Conservation (phyloP, 1,140 invertebrate species). For the Ostrea edulis region DNA sequence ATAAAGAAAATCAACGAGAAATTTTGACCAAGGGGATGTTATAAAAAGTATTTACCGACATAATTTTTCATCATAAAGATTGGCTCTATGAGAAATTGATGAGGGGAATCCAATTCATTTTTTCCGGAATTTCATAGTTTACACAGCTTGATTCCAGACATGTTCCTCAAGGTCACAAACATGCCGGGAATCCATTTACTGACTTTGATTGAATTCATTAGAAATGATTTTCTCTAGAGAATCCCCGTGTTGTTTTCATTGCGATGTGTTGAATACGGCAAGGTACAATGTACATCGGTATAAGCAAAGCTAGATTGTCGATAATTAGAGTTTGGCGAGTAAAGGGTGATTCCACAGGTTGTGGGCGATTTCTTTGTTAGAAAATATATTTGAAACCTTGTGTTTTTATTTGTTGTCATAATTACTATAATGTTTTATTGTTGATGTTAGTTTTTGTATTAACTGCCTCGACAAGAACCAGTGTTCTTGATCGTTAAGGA, state of each 20-base stretch:
- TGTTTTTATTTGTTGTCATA: no score
- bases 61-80: background rate
- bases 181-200: background rate
- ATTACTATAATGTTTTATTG: no score
- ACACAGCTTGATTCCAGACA: background rate
- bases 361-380: no score
- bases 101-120: background rate
- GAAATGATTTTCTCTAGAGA: background rate
- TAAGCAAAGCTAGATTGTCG: no score
- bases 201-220: conserved; percentile 3
- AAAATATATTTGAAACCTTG: no score
- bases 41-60: background rate
- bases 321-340: no score
- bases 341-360: no score
- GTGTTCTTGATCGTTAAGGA: no score
- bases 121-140: background rate
- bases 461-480: no score
- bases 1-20: background rate
- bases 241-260: background rate
- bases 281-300: background rate
- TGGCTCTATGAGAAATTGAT: background rate
- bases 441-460: no score
- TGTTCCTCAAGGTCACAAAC: background rate
- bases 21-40: background rate
- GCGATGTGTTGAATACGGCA: background rate